Conservation (phyloP, 2,113 vertebrate species). For the Engraulis encrasicolus region DNA sequence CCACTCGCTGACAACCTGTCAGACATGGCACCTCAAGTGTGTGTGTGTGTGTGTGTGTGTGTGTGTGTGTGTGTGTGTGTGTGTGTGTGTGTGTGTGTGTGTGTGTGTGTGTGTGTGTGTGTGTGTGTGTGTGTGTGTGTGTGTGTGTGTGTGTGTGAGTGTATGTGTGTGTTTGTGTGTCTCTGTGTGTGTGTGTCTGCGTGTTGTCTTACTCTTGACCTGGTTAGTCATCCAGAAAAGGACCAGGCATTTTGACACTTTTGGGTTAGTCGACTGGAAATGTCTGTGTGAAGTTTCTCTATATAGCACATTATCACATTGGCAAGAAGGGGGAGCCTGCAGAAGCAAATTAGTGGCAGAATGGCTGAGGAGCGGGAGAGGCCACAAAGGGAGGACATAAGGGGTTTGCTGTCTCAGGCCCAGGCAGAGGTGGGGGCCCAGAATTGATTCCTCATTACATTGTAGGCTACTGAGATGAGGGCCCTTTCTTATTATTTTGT, state of each 20-base stretch:
- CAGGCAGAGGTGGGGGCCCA: too few relatives aligned
- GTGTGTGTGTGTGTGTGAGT: too few relatives aligned
- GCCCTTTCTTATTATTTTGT: too few relatives aligned
- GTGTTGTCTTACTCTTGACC: slow-evolving; percentile 58
- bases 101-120: slow-evolving; percentile 59
- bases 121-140: slow-evolving; percentile 63
- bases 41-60: slow-evolving; percentile 64
- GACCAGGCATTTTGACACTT: slow-evolving; percentile 73
- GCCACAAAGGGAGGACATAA: too few relatives aligned
- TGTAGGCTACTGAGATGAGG: too few relatives aligned
- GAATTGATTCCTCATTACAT: too few relatives aligned
- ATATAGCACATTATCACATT: slow-evolving; percentile 76
- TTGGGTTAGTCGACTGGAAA: slow-evolving; percentile 74
- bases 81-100: slow-evolving; percentile 64
- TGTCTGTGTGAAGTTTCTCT: slow-evolving; percentile 72
- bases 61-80: slow-evolving; percentile 55
- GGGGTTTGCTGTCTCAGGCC: too few relatives aligned
- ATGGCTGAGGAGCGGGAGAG: slow-evolving; percentile 8
- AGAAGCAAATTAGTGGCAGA: background rate
- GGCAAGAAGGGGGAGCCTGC: slow-evolving; percentile 55
- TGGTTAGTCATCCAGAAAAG: slow-evolving; percentile 74
- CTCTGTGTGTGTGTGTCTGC: slow-evolving; percentile 63
- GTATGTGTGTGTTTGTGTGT: slow-evolving; percentile 61
- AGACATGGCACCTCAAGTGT: slow-evolving; percentile 59
- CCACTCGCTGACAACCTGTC: slow-evolving; percentile 72